These are phyloP conservation scores for Tragelaphus imberbis DNA, from an alignment of 2,113 vertebrate genomes.

Conservation along the genomic window DNA sequence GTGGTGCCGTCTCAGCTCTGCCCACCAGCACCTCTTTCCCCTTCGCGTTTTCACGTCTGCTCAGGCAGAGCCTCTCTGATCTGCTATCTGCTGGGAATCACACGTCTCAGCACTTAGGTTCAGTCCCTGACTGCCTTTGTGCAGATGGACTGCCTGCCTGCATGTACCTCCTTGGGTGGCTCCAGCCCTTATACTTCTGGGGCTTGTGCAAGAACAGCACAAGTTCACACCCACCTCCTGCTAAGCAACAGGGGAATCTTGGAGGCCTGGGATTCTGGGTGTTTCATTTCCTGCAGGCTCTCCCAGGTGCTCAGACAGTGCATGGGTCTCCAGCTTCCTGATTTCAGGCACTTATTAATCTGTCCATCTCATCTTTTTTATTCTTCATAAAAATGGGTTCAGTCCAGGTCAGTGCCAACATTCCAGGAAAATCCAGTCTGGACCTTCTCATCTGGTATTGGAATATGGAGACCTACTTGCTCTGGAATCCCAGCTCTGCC, in stretches of 20 bases:
- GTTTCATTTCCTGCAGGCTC: neutral
- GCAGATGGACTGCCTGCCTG: neutral
- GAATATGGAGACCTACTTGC: neutral
- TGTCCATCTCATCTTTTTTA: neutral
- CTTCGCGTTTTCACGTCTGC: neutral
- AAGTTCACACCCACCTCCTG: neutral
- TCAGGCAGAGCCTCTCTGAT: neutral
- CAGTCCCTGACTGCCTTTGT: neutral
- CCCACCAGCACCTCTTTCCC: neutral
- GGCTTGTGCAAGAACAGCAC: neutral
- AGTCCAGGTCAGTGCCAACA: neutral
- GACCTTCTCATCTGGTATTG: neutral
- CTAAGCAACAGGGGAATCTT: neutral
- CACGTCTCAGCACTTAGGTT: neutral
- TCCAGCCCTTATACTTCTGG: neutral
- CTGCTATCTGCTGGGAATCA: neutral
- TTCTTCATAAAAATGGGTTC: neutral
- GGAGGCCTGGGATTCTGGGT: neutral
- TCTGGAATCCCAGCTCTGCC: neutral
- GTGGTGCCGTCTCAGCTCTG: neutral
- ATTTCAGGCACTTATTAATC: neutral
- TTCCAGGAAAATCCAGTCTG: neutral
- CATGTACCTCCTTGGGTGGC: neutral
- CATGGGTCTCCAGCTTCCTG: neutral
- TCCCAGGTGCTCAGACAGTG: neutral